These are phyloP conservation scores for Stichodactyla mertensii DNA, from an alignment of 64 coral and sea anemone genomes.

Conservation along the genomic window DNA sequence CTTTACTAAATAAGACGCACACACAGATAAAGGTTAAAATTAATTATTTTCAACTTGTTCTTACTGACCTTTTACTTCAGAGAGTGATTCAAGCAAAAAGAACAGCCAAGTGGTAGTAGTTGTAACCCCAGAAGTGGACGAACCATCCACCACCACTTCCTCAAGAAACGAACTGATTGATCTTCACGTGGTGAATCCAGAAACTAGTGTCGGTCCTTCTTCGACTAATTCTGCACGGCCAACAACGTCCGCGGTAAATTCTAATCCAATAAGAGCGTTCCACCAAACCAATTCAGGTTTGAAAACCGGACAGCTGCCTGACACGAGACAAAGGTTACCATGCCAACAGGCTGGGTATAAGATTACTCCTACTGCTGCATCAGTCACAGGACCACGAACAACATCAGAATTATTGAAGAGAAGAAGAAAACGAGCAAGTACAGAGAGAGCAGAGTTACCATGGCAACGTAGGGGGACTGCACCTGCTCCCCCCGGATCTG, in stretches of 20 bases:
- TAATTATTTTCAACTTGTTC: neutral
- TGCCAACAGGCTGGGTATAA: neutral
- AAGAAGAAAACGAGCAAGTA: slow-evolving; percentile 7
- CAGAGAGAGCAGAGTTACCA: neutral
- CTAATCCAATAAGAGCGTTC: neutral
- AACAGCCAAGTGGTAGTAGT: neutral
- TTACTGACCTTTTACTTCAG: neutral
- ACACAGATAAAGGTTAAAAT: no score
- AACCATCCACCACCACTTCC: neutral
- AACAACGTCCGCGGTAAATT: neutral
- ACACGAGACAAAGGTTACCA: neutral
- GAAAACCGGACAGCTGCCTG: neutral
- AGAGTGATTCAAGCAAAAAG: neutral
- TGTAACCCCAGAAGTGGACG: neutral
- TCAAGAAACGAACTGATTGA: neutral
- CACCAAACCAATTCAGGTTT: neutral
- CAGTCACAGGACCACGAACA: neutral
- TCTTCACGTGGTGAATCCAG: neutral
- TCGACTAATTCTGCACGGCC: neutral
- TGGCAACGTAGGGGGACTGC: neutral
- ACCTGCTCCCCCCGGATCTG: neutral
- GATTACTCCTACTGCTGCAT: neutral
- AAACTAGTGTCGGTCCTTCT: neutral
- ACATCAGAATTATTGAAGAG: neutral
- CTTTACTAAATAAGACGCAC: no score